Base-by-base conservation (phyloP, 2,797 vertebrate species). In the Linurgus olivaceus region DNA sequence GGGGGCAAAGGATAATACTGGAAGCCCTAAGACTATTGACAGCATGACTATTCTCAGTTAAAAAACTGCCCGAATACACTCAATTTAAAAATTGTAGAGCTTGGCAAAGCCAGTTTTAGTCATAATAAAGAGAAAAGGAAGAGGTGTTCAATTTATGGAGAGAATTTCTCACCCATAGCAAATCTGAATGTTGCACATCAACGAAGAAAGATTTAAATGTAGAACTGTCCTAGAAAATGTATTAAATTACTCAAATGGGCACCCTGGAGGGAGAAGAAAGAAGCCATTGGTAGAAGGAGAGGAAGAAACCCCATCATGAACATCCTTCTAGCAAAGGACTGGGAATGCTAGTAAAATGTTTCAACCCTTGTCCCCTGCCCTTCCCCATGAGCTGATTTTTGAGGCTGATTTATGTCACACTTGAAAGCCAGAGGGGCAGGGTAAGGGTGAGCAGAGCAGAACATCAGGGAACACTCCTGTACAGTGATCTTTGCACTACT, bases 291-390 rank as follows among this genome's bases (percentile, higher is more conserved):
- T 57, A 29, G 2, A 68, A 63, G 1, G 3, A 28, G 31, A 68
- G 33, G 24, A 75, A 65, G 35, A 54, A 68, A 72, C 9, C 17
- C 6, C 20, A 21, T 55, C 14, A 10, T 8, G 10, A 67, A 5
- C 13, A 25, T 42, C 5, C 8, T 80, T 38, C 52, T 42, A 50
- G 40, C 17, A 83, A 80, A 83, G n/a, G 23, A 31, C 25, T 29
- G 13, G 13, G 28, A 37, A 44, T 55, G 19, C 13, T 68, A 48
- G 63, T 11, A 28, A 37, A 31, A 14, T 38, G 16, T 29, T 82
- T 18, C 38, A 21, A 7, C 9, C 40, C 14, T 0, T 1, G 23
- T 38, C 5, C 24, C 17, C 21, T 0, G 1, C 67, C 18, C 13
- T 66, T 12, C 9, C 25, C 48, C 8, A 8, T 2, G 15, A 20